phyloP scores from a whole-genome alignment of 92 coral and sea anemone species.

The Metridium senile region DNA sequence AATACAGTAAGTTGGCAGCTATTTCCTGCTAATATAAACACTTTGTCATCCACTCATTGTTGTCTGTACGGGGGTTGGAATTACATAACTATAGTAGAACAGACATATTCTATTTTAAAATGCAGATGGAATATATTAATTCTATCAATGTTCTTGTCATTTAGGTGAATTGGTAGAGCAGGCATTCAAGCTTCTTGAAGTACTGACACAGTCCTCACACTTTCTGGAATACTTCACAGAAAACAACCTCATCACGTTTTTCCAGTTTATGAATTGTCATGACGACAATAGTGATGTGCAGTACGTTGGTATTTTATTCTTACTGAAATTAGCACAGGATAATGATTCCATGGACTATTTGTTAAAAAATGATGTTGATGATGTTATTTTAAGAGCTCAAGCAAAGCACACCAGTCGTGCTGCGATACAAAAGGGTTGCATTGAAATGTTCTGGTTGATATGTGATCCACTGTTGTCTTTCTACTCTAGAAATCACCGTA shows the following conservation, averaged over 20 bases:
- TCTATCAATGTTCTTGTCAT: neutral
- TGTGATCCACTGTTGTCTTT: constrained; percentile 2
- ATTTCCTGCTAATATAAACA: too few relatives aligned
- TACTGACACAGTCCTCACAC: neutral
- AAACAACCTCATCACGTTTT: neutral
- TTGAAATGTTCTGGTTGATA: constrained; percentile 41
- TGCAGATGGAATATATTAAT: too few relatives aligned
- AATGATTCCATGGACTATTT: constrained; percentile 28
- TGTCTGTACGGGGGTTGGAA: too few relatives aligned
- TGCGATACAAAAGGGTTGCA: constrained; percentile 44
- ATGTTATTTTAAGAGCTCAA: constrained; percentile 27
- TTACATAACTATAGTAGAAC: too few relatives aligned
- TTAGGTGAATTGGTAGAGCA: constrained; percentile 24
- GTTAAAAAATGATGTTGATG: constrained; percentile 38
- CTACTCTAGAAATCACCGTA: constrained; percentile 20
- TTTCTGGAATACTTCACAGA: constrained; percentile 1
- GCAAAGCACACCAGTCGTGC: constrained; percentile 26
- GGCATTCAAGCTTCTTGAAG: constrained; percentile 4
- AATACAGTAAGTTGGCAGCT: constrained; percentile 60
- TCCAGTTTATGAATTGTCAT: constrained; percentile 60
- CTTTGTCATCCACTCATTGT: too few relatives aligned
- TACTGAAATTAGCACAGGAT: constrained; percentile 42
- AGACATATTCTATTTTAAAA: too few relatives aligned
- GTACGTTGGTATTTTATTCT: constrained; percentile 49
- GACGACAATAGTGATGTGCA: constrained; percentile 46